Percentiles rank a stretch among this genome's conserved stretches.
These are phyloP conservation scores for Xiphorhynchus elegans DNA, from an alignment of 2,113 vertebrate species.

Conservation along the genomic window DNA sequence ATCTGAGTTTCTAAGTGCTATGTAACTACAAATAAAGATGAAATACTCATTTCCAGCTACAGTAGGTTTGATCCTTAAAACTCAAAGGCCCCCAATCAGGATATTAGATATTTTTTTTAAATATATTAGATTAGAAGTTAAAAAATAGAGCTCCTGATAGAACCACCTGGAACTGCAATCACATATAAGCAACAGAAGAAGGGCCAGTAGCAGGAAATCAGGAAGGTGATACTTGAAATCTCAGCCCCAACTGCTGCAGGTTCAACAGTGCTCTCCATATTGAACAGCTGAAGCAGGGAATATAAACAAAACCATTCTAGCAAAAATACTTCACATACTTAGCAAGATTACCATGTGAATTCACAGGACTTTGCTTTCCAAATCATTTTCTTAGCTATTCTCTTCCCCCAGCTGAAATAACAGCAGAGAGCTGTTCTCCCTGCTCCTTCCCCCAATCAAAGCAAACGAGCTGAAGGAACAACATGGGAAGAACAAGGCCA, in stretches of 20 bases:
- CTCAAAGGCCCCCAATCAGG: not conserved
- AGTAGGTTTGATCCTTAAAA: not conserved
- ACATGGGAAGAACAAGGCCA: not conserved
- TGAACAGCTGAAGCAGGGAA: not conserved
- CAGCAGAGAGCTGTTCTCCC: not conserved
- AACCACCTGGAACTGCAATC: not conserved
- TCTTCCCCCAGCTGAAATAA: conserved; percentile 65
- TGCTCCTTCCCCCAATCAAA: conserved; percentile 2
- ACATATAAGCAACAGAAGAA: not conserved
- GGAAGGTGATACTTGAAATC: not conserved
- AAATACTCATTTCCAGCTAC: not conserved
- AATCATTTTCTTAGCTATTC: not conserved
- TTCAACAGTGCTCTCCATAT: not conserved
- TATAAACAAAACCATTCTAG: conserved; percentile 38
- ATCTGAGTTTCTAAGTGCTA: not conserved
- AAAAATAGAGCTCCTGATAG: not conserved
- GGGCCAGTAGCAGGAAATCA: not conserved
- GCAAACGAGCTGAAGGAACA: conserved; percentile 18
- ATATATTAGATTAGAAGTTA: not conserved
- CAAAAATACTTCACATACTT: conserved; percentile 59
- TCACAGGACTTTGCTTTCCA: conserved; percentile 28
- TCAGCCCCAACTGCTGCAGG: not conserved
- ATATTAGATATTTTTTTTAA: not conserved
- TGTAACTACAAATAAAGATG: not conserved
- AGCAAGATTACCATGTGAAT: conserved; percentile 10